Conservation (phyloP, 2,113 vertebrate genomes). For the Lycaon pictus region DNA sequence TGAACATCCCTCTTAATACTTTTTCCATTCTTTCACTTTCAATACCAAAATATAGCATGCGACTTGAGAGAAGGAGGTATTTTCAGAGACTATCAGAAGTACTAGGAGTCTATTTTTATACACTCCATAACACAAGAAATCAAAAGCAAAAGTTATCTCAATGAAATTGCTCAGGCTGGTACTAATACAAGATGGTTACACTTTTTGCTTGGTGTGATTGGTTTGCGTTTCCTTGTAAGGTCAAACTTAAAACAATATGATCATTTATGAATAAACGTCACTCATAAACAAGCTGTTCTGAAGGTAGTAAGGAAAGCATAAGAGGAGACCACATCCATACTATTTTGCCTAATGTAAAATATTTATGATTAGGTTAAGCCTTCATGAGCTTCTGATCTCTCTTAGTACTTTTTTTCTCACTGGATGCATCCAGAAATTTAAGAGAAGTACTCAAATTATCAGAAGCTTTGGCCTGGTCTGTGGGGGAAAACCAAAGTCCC, state of each 20-base stretch:
- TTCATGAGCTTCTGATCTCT: background rate
- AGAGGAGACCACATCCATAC: background rate
- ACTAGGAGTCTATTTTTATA: background rate
- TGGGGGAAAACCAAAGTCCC: background rate
- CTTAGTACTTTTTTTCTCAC: background rate
- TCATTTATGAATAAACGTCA: background rate
- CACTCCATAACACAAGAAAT: background rate
- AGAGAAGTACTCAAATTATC: background rate
- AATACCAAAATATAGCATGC: background rate
- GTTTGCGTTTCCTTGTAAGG: background rate
- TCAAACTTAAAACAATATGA: background rate
- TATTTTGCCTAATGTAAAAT: background rate
- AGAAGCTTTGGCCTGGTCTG: background rate
- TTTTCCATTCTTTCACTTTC: background rate
- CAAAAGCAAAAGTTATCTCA: background rate
- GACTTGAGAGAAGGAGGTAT: background rate
- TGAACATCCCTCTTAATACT: background rate
- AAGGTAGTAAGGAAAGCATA: background rate
- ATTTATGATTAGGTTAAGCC: background rate
- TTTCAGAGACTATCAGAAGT: background rate
- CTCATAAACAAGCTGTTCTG: background rate
- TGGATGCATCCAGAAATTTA: background rate
- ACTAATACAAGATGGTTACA: background rate
- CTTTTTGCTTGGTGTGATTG: background rate
- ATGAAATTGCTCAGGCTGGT: background rate